Evolutionary conservation across 2,113 vertebrate genomes (phyloP).

Genomic region (Macroglossus sobrinus): DNA sequence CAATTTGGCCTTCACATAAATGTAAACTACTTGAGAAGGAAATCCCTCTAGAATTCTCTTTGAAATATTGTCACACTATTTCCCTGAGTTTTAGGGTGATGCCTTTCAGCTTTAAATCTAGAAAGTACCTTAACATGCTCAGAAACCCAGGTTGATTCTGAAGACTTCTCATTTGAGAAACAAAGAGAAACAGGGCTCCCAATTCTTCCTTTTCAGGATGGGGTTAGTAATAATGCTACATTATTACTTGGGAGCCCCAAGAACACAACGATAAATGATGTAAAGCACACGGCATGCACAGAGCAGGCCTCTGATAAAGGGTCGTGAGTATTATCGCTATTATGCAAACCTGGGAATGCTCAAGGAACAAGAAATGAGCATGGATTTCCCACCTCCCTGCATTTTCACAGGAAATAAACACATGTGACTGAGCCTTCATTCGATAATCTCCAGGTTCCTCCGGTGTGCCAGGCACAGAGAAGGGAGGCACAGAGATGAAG

Average conservation of each 20-base stretch:
- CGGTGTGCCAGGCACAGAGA: not conserved
- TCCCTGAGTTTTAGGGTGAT: not conserved
- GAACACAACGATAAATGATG: not conserved
- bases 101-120: not conserved
- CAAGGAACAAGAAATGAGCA: not conserved
- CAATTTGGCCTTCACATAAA: not conserved
- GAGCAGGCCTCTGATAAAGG: not conserved
- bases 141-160: not conserved
- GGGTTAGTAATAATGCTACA: accelerated
- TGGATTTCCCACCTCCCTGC: not conserved
- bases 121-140: not conserved
- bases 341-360: not conserved
- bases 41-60: not conserved
- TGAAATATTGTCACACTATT: not conserved
- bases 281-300: not conserved
- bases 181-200: not conserved
- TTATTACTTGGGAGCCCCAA: not conserved
- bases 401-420: not conserved
- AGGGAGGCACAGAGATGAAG: not conserved
- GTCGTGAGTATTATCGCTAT: not conserved
- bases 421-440: not conserved
- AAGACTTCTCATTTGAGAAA: not conserved
- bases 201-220: not conserved
- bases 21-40: not conserved
- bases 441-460: not conserved